Evolutionary conservation across 2,797 vertebrate species (phyloP).

Genomic region (Semaprochilodus insignis): DNA sequence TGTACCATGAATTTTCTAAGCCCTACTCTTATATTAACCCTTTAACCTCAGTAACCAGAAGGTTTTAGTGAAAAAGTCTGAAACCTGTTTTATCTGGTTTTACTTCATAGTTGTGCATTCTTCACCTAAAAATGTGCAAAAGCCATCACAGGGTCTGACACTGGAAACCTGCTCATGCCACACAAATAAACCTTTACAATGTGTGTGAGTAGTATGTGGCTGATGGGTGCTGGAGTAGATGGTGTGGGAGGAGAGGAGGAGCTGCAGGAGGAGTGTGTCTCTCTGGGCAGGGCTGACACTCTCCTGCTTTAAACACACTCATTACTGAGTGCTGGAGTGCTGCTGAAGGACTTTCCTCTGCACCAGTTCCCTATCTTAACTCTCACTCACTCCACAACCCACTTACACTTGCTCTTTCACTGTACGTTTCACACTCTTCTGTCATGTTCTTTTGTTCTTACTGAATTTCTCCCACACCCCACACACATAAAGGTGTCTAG

Average conservation of each 20-base stretch:
- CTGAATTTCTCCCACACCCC: not conserved
- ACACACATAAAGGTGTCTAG: not conserved
- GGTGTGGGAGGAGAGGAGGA: not conserved
- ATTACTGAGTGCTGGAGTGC: conserved; percentile 27
- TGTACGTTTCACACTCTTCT: not conserved
- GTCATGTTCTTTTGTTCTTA: not conserved
- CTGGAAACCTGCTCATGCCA: not conserved
- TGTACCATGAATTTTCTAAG: too few relatives aligned
- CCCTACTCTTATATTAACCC: too few relatives aligned
- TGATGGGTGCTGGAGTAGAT: conserved; percentile 12
- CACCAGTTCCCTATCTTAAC: not conserved
- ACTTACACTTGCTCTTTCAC: not conserved
- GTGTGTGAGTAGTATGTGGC: conserved; percentile 8
- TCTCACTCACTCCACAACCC: not conserved
- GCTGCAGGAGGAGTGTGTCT: not conserved
- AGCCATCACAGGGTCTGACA: not conserved
- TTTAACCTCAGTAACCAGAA: too few relatives aligned
- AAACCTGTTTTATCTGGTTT: too few relatives aligned
- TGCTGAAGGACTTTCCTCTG: conserved; percentile 18
- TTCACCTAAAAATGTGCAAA: too few relatives aligned
- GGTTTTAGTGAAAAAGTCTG: too few relatives aligned
- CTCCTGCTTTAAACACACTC: conserved; percentile 27
- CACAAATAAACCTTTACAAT: conserved; percentile 26
- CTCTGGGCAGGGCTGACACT: not conserved
- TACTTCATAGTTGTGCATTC: too few relatives aligned